Evolutionary conservation across 2,797 vertebrate species (phyloP), one percentile per base, ranked within the genome.

Genomic region (Sternotherus odoratus): DNA sequence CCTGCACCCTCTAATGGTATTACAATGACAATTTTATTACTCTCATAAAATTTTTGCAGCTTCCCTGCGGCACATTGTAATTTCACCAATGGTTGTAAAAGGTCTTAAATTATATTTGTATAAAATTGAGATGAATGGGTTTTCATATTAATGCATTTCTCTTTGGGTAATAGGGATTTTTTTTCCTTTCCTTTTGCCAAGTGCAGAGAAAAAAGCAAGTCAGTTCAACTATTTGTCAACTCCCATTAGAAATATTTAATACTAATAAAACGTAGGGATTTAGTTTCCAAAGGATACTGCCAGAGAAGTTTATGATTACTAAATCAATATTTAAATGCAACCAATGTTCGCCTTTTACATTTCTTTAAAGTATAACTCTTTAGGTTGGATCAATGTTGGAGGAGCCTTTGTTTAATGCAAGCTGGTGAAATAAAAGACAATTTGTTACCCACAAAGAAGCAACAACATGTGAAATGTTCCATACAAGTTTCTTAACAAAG

Each of bases 171-270:
- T 97, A 96, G 97, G 97, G 98, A 98, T 98, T 98, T 98, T 99
- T 99, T 97, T 97, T 95, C 95, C 89, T 96, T 95, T 86, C 89
- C 95, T 92, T 96, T 97, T 98, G 99, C 99, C 99, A 99, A 99
- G 97, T 98, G 95, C 56, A 83, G 98, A 98, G 98, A 98, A 98
- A 98, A 98, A 98, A 97, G 98, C 98, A 98, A 98, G 97, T 98
- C 98, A 93, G 98, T 98, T 99, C 99, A 99, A 99, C 98, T 99
- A 99, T 99, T 99, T 99, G 99, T 99, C 99, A 99, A 99, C 98
- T 99, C 99, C 99, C 99, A 98, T 99, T 99, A 99, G 99, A 99
- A 99, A 98, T 98, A 98, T 99, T 99, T 99, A 99, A 99, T 99
- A 98, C 98, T 98, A 98, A 99, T 99, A 99, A 97, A 99, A 99